phyloP scores from a whole-genome alignment of 30 jellyfish, hydroid and myxozoan species.

The Cassiopea andromeda region DNA sequence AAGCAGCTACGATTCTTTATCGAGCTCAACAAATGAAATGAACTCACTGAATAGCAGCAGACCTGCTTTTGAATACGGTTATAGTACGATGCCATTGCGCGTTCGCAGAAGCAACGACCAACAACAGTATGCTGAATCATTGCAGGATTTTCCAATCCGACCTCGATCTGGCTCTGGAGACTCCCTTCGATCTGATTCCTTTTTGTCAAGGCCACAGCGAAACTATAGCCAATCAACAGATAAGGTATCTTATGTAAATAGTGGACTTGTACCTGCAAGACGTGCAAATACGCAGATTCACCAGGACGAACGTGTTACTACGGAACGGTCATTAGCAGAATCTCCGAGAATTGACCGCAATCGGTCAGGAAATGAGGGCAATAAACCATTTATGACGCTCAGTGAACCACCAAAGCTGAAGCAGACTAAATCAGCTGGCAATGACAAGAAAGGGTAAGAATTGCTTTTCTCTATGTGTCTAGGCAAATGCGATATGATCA shows the following conservation, averaged over 20 bases:
- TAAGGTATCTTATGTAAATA: conserved; percentile 17
- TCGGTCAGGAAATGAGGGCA: conserved; percentile 14
- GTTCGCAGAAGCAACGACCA: conserved; percentile 37
- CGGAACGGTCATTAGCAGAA: conserved; percentile 40
- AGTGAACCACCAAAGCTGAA: conserved; percentile 47
- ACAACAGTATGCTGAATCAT: conserved; percentile 78
- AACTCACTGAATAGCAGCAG: conserved; percentile 34
- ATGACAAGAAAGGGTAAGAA: conserved; percentile 60
- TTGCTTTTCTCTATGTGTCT: background rate
- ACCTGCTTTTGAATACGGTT: conserved; percentile 19
- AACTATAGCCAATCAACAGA: conserved; percentile 32
- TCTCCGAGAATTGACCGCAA: conserved; percentile 9
- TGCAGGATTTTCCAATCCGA: conserved; percentile 76
- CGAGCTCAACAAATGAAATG: conserved; percentile 74
- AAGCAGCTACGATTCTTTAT: conserved; percentile 58
- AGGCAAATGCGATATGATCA: background rate
- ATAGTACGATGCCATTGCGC: conserved; percentile 52
- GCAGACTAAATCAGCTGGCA: conserved; percentile 40
- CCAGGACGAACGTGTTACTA: conserved; percentile 8
- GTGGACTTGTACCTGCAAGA: conserved; percentile 58
- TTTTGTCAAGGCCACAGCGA: conserved; percentile 66
- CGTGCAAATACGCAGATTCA: conserved; percentile 21
- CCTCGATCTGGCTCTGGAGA: conserved; percentile 80
- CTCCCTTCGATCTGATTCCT: conserved; percentile 84
- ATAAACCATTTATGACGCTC: background rate